Evolutionary conservation across 2,888 invertebrate genomes (phyloP), one percentile per base, ranked within the genome.

Genomic region (Pseudococcus jackbeardsleyi): DNA sequence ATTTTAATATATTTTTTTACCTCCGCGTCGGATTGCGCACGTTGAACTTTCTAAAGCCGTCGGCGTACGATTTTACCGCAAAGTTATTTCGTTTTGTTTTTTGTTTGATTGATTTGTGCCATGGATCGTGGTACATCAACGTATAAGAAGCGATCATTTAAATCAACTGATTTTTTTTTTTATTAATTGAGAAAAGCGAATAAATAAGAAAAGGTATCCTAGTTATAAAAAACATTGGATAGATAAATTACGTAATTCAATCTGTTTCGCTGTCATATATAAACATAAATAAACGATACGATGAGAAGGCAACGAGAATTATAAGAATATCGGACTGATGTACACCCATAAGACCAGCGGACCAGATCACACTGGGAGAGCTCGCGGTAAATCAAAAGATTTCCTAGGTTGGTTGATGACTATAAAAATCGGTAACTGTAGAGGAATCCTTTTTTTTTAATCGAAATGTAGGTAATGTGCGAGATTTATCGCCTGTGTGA

Each of bases 11-110:
- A 17, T 82, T 82, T 82, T 19, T 82, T 82, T 33, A 33, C 46
- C 46, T 33, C 39, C 42, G 3, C 42, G 6, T 3, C 42, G 42
- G 9, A 9, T 9, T 42, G 72, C 68, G 72, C 72, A 12, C 42
- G 46, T 82, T 82, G 79, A 82, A 82, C 79, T 82, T 82, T 82
- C 79, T 82, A 82, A 82, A 82, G 79, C 79, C 46, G 42, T 4
- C 19, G 79, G 46, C 46, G 39, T 72, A 5, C 22, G 9, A 19
- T 64, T 82, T 46, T 46, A 46, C 42, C 11, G 33, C 46, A 33
- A 19, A 22, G 9, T 64, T 64, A 59, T 64, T 22, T 64, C 64
- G 64, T 19, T 64, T 64, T 64, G 22, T 22, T 64, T 22, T 64
- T 64, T 19, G 22, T 82, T 82, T 82, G 79, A 82, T 82, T 82